Evolutionary conservation across 1,140 invertebrate genomes (phyloP).

Genomic region (Drosophila sproati): DNA sequence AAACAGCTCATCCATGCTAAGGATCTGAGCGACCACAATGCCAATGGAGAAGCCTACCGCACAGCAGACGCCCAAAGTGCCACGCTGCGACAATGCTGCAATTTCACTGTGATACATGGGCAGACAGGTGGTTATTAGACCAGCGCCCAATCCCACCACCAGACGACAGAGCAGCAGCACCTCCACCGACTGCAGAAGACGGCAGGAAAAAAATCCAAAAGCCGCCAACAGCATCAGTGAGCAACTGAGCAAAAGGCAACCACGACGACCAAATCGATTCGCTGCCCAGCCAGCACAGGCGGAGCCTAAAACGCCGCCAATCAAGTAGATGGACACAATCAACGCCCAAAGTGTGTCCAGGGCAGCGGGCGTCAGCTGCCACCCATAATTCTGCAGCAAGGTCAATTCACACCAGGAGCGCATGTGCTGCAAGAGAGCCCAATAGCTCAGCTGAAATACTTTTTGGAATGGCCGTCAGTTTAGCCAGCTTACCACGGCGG

Average conservation of each 20-base stretch:
- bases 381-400: constrained; percentile 86
- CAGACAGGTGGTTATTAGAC: constrained; percentile 90
- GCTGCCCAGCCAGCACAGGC: constrained; percentile 89
- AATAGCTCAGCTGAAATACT: background rate
- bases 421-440: constrained; percentile 87
- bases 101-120: constrained; percentile 95
- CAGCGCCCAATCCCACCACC: constrained; percentile 88
- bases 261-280: constrained; percentile 87
- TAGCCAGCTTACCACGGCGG: constrained; percentile 34
- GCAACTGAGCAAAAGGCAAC: constrained; percentile 53
- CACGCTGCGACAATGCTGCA: constrained; percentile 89
- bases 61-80: constrained; percentile 92
- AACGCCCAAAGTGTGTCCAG: constrained; percentile 90
- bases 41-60: constrained; percentile 93
- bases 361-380: constrained; percentile 84
- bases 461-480: background rate
- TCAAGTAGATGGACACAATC: constrained; percentile 91
- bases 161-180: constrained; percentile 89
- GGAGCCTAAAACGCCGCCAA: constrained; percentile 91
- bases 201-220: constrained; percentile 87
- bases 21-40: constrained; percentile 91
- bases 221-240: constrained; percentile 75
- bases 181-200: constrained; percentile 88
- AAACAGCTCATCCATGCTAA: constrained; percentile 58
- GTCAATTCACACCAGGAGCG: constrained; percentile 89